Percentiles rank a stretch among this genome's conserved stretches.
phyloP scores from a whole-genome alignment of 2,113 vertebrate genomes.

The Recurvirostra avosetta region DNA sequence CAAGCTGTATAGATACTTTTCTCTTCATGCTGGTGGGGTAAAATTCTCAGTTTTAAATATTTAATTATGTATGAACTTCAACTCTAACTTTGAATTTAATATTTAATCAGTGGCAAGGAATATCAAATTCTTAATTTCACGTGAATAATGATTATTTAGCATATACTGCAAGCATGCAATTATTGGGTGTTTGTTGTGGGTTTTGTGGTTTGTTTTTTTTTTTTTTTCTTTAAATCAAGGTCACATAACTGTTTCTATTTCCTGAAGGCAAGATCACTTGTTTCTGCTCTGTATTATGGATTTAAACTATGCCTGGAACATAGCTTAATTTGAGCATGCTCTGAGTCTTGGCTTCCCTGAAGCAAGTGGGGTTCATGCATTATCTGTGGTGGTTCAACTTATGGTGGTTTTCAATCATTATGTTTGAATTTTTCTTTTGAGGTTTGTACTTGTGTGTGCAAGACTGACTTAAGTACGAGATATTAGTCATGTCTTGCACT shows the following conservation, averaged over 20 bases:
- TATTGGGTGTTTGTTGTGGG: not conserved
- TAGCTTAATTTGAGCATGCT: not conserved
- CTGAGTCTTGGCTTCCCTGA: not conserved
- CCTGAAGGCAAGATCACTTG: not conserved
- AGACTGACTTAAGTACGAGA: not conserved
- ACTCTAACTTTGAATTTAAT: not conserved
- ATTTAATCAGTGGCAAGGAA: not conserved
- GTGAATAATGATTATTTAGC: not conserved
- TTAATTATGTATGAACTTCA: not conserved
- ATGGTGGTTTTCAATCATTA: not conserved
- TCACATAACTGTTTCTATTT: not conserved
- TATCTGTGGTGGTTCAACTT: not conserved
- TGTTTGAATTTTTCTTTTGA: not conserved
- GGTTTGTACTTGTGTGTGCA: not conserved
- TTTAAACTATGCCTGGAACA: not conserved
- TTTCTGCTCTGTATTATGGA: not conserved
- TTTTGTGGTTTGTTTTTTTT: too few species aligned
- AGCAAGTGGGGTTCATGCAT: not conserved
- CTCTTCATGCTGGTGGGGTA: not conserved
- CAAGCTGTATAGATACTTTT: not conserved
- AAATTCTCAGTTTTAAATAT: not conserved
- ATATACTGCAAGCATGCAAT: not conserved
- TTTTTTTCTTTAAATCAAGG: not conserved
- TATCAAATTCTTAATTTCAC: not conserved
- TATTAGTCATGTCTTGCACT: not conserved